Evolutionary conservation across 2,888 invertebrate genomes (phyloP).

Genomic region (Rhagium mordax): DNA sequence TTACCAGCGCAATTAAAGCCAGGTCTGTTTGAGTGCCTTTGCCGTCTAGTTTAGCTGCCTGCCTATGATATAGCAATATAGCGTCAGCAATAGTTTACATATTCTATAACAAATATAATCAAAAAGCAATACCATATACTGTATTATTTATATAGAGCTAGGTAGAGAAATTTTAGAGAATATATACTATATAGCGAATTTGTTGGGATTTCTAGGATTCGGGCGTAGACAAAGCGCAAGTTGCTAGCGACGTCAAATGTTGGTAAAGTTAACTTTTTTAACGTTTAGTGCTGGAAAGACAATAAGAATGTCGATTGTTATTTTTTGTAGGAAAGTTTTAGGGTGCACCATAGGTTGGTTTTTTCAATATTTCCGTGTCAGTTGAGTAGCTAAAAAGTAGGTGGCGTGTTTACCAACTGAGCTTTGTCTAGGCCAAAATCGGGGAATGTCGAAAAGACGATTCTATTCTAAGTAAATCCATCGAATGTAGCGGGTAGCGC

Average conservation of each 20-base stretch:
- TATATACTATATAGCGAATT: constrained; percentile 31
- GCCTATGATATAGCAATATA: constrained; percentile 70
- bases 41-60: constrained; percentile 66
- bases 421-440: not conserved
- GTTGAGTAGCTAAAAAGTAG: too few species aligned
- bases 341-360: not conserved
- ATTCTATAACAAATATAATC: constrained; percentile 64
- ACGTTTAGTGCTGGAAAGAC: not conserved
- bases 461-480: constrained; percentile 58
- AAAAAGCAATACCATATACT: constrained; percentile 68
- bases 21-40: constrained; percentile 49
- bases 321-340: not conserved
- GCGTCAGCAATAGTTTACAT: constrained; percentile 69
- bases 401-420: too few species aligned
- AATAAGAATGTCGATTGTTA: not conserved
- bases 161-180: constrained; percentile 60
- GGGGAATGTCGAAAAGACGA: constrained; percentile 32
- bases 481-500: constrained; percentile 60
- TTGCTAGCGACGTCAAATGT: too few species aligned
- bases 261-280: not conserved
- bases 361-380: too few species aligned
- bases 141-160: constrained; percentile 66
- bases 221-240: not conserved
- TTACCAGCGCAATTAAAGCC: constrained; percentile 43
- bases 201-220: not conserved